Conservation (phyloP, 2,797 vertebrate species). For the Lacerta agilis region DNA sequence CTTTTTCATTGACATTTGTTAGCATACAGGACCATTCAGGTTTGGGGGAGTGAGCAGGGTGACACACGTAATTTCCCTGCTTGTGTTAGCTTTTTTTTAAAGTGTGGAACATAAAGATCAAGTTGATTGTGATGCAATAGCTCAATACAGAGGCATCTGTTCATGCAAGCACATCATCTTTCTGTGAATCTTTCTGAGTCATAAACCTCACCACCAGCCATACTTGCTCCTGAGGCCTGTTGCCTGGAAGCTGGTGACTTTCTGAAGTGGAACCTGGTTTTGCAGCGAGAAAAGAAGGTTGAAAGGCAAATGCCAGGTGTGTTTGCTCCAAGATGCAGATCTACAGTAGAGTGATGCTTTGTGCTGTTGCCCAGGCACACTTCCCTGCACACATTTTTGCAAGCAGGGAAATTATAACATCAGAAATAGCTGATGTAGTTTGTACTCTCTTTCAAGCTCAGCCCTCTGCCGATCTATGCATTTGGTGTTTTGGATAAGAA, state of each 20-base stretch:
- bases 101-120: neutral
- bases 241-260: neutral
- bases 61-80: neutral
- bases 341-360: neutral
- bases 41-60: neutral
- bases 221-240: no score
- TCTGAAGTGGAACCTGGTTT: neutral
- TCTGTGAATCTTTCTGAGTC: neutral
- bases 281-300: neutral
- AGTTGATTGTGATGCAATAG: neutral
- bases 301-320: neutral
- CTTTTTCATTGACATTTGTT: neutral
- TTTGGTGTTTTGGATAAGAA: neutral
- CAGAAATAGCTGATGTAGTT: no score
- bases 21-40: neutral
- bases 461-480: neutral
- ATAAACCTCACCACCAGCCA: neutral
- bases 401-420: neutral
- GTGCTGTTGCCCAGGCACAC: neutral
- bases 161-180: neutral
- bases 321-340: neutral
- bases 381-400: neutral
- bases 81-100: no score
- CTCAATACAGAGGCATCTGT: neutral
- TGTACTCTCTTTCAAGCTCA: no score